These are phyloP conservation scores for Poeciliopsis paucimaculata DNA, from an alignment of 2,797 vertebrate genomes.

Conservation along the genomic window DNA sequence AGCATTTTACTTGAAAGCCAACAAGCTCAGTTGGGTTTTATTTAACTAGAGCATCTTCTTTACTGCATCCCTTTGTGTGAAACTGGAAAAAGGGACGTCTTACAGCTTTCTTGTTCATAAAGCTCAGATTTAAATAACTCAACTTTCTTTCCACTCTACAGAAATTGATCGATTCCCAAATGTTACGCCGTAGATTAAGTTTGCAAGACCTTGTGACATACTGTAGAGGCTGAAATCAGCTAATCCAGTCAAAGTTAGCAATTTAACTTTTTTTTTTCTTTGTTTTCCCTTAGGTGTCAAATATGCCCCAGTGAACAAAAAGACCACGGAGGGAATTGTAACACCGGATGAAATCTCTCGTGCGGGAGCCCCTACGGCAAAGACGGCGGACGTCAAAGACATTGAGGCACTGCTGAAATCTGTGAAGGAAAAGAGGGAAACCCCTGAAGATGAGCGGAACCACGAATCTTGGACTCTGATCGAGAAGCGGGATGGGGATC, in stretches of 20 bases:
- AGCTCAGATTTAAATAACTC: not conserved
- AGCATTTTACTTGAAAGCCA: not conserved
- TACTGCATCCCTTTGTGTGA: not conserved
- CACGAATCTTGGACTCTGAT: conserved; percentile 77
- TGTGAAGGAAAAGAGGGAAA: conserved; percentile 70
- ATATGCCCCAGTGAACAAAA: conserved; percentile 77
- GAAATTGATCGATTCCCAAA: not conserved
- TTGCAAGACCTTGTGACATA: not conserved
- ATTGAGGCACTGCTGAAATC: conserved; percentile 69
- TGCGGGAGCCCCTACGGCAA: conserved; percentile 30
- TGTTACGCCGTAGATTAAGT: not conserved
- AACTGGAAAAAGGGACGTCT: not conserved
- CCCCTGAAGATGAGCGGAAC: conserved; percentile 69
- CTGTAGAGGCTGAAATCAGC: not conserved
- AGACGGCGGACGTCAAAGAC: conserved; percentile 67
- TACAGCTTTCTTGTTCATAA: not conserved
- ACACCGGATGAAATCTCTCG: conserved; percentile 61
- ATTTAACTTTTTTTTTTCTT: not conserved
- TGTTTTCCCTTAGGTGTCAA: conserved; percentile 75
- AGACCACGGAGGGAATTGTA: conserved; percentile 61
- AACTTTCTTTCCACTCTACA: not conserved
- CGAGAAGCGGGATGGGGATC: conserved; percentile 52
- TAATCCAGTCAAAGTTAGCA: not conserved
- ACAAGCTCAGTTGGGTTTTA: not conserved
- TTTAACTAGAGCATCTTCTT: not conserved